phyloP scores from a whole-genome alignment of 1,140 invertebrate species.

The Drosophila jambulina region DNA sequence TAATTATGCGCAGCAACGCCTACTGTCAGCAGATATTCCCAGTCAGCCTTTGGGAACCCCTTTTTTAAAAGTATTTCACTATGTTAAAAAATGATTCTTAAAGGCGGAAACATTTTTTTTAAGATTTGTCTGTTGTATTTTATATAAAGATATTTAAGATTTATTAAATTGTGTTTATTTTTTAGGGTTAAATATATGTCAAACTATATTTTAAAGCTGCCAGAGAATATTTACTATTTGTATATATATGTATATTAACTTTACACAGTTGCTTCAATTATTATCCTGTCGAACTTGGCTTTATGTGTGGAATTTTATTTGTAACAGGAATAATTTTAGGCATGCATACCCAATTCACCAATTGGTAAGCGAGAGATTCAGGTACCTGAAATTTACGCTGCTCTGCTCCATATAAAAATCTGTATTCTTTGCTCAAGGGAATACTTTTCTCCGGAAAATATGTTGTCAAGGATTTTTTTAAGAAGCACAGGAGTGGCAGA shows the following conservation, averaged over 20 bases:
- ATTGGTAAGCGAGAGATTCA: neutral
- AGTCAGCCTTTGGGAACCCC: neutral
- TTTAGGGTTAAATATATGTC: too few relatives aligned
- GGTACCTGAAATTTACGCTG: neutral
- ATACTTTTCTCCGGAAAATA: neutral
- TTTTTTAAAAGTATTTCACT: too few relatives aligned
- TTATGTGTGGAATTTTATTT: neutral
- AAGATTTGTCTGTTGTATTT: neutral
- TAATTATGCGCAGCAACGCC: slow-evolving; percentile 83
- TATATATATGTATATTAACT: too few relatives aligned
- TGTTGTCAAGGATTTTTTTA: too few relatives aligned
- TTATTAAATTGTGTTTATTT: neutral
- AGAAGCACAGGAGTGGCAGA: too few relatives aligned
- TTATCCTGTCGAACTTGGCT: too few relatives aligned
- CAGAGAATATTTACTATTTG: too few relatives aligned
- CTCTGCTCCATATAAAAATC: neutral
- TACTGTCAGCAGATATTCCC: slow-evolving; percentile 64
- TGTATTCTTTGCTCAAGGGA: neutral
- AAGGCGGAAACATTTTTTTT: too few relatives aligned
- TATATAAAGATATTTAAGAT: neutral
- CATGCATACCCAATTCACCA: neutral
- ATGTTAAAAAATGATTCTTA: too few relatives aligned
- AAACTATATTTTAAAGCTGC: neutral
- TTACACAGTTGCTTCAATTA: too few relatives aligned
- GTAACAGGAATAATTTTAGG: neutral